Evolutionary conservation across 2,888 invertebrate species (phyloP).

Genomic region (Watsonalla binaria): DNA sequence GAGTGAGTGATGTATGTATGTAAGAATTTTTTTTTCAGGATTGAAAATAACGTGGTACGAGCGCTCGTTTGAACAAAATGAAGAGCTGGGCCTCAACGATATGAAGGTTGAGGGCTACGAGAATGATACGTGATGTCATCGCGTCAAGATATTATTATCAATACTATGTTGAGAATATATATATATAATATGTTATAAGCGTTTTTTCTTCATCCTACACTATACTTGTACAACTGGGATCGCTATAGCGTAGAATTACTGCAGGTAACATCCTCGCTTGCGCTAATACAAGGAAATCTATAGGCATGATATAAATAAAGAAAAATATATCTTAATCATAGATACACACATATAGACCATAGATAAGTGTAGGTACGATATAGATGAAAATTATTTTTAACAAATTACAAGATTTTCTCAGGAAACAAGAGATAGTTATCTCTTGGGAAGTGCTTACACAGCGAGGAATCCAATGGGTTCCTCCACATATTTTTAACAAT

Average conservation of each 20-base stretch:
- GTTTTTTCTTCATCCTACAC: background rate
- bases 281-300: background rate
- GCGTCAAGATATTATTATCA: background rate
- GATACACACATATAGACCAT: no score
- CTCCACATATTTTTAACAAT: no score
- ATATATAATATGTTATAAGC: background rate
- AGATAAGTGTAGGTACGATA: no score
- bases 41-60: constrained; percentile 89
- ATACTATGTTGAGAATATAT: background rate
- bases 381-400: no score
- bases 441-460: no score
- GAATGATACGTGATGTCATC: background rate
- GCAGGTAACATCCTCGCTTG: background rate
- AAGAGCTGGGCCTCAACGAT: constrained; percentile 96
- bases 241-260: background rate
- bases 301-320: background rate
- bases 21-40: no score
- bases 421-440: no score
- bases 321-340: no score
- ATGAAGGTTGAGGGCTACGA: constrained; percentile 94
- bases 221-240: background rate
- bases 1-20: no score
- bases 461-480: no score
- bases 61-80: constrained; percentile 93
- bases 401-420: no score